Percentiles rank a stretch among this genome's conserved stretches.
Conservation (phyloP, 2,113 vertebrate species). For the Vombatus ursinus region DNA sequence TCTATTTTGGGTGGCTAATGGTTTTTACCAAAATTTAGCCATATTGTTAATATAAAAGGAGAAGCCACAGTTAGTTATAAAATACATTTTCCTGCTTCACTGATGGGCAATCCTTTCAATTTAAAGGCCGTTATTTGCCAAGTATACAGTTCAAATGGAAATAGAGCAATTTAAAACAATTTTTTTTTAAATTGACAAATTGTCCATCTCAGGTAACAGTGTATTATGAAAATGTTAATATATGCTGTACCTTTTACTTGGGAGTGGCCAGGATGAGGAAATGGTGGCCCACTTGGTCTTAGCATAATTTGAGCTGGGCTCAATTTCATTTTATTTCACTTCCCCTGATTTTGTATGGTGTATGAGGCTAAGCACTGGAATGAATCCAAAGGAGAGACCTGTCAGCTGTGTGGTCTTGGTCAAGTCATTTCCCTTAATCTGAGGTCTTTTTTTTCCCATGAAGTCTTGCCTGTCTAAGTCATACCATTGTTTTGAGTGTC, state of each 20-base stretch:
- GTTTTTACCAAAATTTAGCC: background rate
- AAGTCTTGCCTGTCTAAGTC: background rate
- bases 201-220: background rate
- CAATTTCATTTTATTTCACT: background rate
- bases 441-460: constrained; percentile 44
- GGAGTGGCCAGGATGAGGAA: background rate
- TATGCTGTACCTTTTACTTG: background rate
- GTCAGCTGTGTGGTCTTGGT: background rate
- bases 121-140: background rate
- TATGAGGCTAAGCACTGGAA: background rate
- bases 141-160: constrained; percentile 23
- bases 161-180: background rate
- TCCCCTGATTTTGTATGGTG: background rate
- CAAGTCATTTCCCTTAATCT: constrained; percentile 46
- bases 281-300: background rate
- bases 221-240: background rate
- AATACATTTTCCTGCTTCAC: constrained; percentile 37
- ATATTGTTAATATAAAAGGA: background rate
- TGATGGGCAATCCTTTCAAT: background rate
- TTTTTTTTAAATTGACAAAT: background rate
- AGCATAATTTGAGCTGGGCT: background rate
- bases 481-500: background rate
- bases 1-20: background rate
- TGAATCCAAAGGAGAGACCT: background rate
- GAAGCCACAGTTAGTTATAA: background rate